Base-by-base conservation (phyloP, 2,888 invertebrate genomes). In the Heliothis peltigera region DNA sequence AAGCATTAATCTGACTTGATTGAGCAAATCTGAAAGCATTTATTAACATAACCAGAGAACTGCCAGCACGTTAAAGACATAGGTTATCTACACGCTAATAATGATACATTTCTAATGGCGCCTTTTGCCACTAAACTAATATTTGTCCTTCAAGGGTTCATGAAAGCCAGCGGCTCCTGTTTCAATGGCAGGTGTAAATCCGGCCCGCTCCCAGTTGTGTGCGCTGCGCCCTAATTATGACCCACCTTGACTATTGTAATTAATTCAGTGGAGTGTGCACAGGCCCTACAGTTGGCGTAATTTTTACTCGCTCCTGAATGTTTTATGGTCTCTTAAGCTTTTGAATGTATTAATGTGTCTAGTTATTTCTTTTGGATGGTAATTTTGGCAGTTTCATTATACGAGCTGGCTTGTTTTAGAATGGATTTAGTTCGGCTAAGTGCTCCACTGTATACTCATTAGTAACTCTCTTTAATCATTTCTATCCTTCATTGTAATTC, bases 221-320 rank as follows among this genome's bases (percentile, higher is more conserved):
- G 55, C 46, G 46, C 19, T 8, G 35, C 25, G 43, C 63, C 51
- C 63, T 54, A 48, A 67, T 71, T 77, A 74, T 48, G 39, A 42
- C 49, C 57, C 44, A 53, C 51, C 67, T 77, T 76, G 78, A 80
- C 47, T 64, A 73, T 78, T 61, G 64, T 71, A 76, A 74, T 75
- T 72, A 75, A 75, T 77, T 76, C 58, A 64, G 44, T 18, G 39
- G 51, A 76, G 76, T 78, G 64, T 70, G 58, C 53, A 49, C 21
- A 66, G 65, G 64, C 57, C 56, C 58, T 53, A 17, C 43, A 32
- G 43, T 63, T 56, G 7, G 22, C 48, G 46, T 69, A 32, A 44
- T 64, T 77, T 68, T 63, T 64, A 42, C 51, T 25, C 22, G 28
- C 39, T 49, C 32, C 51, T 61, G 55, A 64, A 75, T 75, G 57